These are phyloP conservation scores for Cyprinus carpio DNA, from an alignment of 2,113 vertebrate species.

Conservation along the genomic window DNA sequence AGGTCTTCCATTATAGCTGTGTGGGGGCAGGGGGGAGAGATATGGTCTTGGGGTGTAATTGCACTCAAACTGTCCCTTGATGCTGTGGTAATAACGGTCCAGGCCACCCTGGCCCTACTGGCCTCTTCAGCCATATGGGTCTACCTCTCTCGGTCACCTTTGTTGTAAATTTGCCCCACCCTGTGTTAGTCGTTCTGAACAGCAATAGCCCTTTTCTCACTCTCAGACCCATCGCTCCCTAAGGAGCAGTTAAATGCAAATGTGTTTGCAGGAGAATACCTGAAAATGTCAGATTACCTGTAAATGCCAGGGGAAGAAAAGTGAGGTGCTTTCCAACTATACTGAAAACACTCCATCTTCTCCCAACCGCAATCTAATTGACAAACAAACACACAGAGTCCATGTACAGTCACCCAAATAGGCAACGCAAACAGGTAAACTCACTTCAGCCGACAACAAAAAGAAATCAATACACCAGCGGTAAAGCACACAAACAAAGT, in stretches of 20 bases:
- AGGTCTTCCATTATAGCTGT: slow-evolving; percentile 55
- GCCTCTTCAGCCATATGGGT: slow-evolving; percentile 9
- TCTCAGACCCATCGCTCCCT: slow-evolving; percentile 27
- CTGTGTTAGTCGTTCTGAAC: slow-evolving; percentile 16
- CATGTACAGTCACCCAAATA: slow-evolving; percentile 12
- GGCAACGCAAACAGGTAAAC: not conserved
- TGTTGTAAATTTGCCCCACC: slow-evolving; percentile 55
- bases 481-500: slow-evolving; percentile 14
- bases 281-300: slow-evolving; percentile 51
- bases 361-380: not conserved
- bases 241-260: slow-evolving; percentile 46
- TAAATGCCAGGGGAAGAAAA: slow-evolving; percentile 51
- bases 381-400: slow-evolving; percentile 38
- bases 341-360: slow-evolving; percentile 21
- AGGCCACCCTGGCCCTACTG: slow-evolving; percentile 26
- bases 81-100: slow-evolving; percentile 53
- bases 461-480: slow-evolving; percentile 28
- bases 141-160: slow-evolving; percentile 53
- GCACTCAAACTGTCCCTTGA: slow-evolving; percentile 54
- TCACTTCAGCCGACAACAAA: not conserved
- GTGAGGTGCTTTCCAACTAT: slow-evolving; percentile 34
- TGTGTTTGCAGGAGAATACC: slow-evolving; percentile 44
- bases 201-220: slow-evolving; percentile 24
- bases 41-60: slow-evolving; percentile 55
- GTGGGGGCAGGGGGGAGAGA: slow-evolving; percentile 45